Evolutionary conservation across 1,140 invertebrate genomes (phyloP).

Genomic region (Scaptomyza montana): DNA sequence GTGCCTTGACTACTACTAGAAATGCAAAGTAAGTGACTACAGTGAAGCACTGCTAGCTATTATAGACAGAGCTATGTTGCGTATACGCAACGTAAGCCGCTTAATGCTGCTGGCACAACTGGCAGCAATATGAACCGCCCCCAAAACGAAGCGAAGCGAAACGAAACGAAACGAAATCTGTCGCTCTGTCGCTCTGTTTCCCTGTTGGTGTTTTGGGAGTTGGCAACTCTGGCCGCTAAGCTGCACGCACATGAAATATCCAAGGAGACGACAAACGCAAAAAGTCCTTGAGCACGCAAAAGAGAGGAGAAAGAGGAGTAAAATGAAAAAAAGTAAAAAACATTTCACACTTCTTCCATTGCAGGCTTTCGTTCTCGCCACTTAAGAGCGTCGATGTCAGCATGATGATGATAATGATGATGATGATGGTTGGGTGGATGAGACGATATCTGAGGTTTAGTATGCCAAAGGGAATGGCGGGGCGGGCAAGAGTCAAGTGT

Average conservation of each 20-base stretch:
- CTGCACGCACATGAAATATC: constrained; percentile 74
- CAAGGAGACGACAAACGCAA: constrained; percentile 32
- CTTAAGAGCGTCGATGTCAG: constrained; percentile 77
- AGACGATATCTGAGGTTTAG: constrained; percentile 1
- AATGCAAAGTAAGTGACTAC: constrained; percentile 65
- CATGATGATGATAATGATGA: constrained; percentile 31
- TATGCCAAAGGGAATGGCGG: neutral
- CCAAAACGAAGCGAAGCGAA: constrained; percentile 39
- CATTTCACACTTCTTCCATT: constrained; percentile 38
- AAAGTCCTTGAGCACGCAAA: constrained; percentile 76
- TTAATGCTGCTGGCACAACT: constrained; percentile 52
- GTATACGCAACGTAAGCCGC: constrained; percentile 77
- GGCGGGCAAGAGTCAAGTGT: constrained; percentile 65
- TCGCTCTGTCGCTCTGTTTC: neutral
- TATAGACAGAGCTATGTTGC: constrained; percentile 54
- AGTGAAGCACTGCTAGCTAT: constrained; percentile 38
- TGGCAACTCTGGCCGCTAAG: constrained; percentile 59
- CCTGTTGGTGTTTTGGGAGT: constrained; percentile 14
- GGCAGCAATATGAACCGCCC: constrained; percentile 56
- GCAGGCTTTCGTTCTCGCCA: constrained; percentile 43
- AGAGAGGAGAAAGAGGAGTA: neutral
- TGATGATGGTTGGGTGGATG: constrained; percentile 12
- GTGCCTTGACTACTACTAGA: constrained; percentile 11
- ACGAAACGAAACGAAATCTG: constrained; percentile 62
- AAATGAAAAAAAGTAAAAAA: constrained; percentile 18